Evolutionary conservation across 2,888 invertebrate genomes (phyloP).

Genomic region (Rhodophaea formosa): DNA sequence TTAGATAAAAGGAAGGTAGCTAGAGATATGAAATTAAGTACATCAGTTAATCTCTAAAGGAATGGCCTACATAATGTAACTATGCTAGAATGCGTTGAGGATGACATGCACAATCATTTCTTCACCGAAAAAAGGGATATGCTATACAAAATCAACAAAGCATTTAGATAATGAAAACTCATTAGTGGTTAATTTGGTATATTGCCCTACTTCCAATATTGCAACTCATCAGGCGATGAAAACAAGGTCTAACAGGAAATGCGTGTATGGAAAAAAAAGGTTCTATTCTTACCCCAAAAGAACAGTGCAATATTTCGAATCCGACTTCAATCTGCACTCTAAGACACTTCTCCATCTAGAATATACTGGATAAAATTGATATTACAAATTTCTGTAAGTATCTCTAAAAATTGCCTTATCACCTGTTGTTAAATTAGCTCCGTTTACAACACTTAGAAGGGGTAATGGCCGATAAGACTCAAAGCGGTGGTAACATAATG

Average conservation of each 20-base stretch:
- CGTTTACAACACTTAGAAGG: background rate
- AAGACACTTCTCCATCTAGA: no score
- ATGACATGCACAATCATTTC: background rate
- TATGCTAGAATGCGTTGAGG: background rate
- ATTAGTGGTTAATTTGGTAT: conserved; percentile 33
- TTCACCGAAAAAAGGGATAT: background rate
- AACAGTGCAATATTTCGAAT: no score
- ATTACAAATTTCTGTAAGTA: no score
- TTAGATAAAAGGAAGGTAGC: no score
- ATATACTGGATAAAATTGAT: no score
- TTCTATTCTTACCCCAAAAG: no score
- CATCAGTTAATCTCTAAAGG: no score
- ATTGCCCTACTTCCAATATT: conserved; percentile 32
- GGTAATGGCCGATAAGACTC: background rate
- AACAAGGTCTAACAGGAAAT: background rate
- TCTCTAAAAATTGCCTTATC: background rate
- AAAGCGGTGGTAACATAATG: background rate
- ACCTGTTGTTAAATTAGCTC: background rate
- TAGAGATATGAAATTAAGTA: no score
- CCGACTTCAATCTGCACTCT: no score
- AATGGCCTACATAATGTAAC: no score
- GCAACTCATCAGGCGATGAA: conserved; percentile 38
- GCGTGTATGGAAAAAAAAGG: background rate
- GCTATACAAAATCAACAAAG: background rate
- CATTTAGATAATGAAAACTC: background rate